Conservation (phyloP, 2,113 vertebrate species). For the Columba janthina region DNA sequence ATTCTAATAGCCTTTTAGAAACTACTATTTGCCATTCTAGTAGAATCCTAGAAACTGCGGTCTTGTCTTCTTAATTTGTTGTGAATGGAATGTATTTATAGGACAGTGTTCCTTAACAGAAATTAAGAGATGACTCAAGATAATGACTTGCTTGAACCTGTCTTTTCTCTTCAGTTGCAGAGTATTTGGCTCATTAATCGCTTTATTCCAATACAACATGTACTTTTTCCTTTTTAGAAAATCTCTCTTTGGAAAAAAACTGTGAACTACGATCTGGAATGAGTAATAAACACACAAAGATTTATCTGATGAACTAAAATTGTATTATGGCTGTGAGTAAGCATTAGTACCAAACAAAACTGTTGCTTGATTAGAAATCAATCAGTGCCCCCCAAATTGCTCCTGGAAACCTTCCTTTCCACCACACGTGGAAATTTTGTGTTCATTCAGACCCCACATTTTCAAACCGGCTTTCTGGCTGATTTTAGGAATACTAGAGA, state of each 20-base stretch:
- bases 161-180: background rate
- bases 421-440: background rate
- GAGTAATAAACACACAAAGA: background rate
- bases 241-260: background rate
- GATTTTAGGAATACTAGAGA: background rate
- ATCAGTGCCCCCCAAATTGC: background rate
- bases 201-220: background rate
- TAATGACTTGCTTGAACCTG: slow-evolving; percentile 16
- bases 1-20: background rate
- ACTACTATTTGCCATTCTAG: background rate
- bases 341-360: background rate
- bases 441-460: background rate
- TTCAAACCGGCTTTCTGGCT: background rate
- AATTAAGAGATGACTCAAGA: background rate
- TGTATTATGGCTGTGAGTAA: background rate
- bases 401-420: background rate
- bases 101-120: background rate
- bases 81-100: background rate
- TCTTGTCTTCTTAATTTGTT: background rate
- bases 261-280: background rate
- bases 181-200: background rate
- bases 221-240: background rate
- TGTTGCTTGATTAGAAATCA: background rate
- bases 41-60: background rate
- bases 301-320: background rate